Conservation (phyloP, 2,113 vertebrate species). For the Pimephales promelas region DNA sequence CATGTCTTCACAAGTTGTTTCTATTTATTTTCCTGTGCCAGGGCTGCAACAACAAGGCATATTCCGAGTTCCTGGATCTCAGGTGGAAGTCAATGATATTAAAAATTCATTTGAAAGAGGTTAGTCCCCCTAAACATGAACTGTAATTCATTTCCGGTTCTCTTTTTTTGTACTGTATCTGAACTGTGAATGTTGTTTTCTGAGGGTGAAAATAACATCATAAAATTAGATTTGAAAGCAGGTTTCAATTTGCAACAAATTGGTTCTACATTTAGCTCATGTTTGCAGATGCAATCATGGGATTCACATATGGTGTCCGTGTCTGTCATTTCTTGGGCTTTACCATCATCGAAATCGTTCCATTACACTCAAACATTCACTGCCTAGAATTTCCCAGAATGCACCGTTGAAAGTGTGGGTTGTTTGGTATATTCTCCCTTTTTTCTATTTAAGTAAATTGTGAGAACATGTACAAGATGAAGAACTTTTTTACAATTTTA, state of each 20-base stretch:
- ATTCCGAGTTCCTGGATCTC: constrained; percentile 96
- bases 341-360: neutral
- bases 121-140: constrained; percentile 67
- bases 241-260: neutral
- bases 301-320: neutral
- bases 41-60: constrained; percentile 98
- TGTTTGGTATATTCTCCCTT: neutral
- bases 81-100: constrained; percentile 98
- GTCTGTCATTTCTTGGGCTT: neutral
- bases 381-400: neutral
- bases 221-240: neutral
- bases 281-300: neutral
- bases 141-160: constrained; percentile 67
- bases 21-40: constrained; percentile 65
- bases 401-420: no score
- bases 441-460: neutral
- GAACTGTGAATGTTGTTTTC: neutral
- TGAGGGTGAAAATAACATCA: neutral
- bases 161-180: constrained; percentile 48
- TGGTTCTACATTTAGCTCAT: neutral
- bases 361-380: neutral
- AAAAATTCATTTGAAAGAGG: constrained; percentile 99
- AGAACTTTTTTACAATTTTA: no score
- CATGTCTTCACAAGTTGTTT: constrained; percentile 30
- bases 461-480: neutral